These are phyloP conservation scores for Lepilemur septentrionalis DNA, from an alignment of 2,797 vertebrate species.

Conservation along the genomic window DNA sequence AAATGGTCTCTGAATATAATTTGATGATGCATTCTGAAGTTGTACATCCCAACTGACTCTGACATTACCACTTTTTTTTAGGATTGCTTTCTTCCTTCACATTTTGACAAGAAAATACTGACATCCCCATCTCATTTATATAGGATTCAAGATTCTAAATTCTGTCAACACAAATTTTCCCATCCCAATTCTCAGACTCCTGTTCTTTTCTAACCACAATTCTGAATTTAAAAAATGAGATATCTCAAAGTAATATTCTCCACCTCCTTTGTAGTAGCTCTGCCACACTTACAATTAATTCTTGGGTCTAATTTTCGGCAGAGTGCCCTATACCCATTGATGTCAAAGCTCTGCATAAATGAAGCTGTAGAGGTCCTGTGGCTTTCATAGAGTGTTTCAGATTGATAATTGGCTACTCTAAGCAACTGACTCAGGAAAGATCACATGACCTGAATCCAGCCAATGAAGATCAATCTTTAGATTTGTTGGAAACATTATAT, in stretches of 20 bases:
- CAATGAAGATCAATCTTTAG: not conserved
- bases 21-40: not conserved
- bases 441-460: not conserved
- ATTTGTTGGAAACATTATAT: not conserved
- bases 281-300: conserved; percentile 28
- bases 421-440: not conserved
- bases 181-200: not conserved
- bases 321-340: not conserved
- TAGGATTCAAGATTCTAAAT: not conserved
- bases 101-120: not conserved
- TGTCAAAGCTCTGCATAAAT: not conserved
- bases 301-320: not conserved
- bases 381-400: not conserved
- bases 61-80: not conserved
- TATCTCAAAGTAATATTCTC: not conserved
- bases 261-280: not conserved
- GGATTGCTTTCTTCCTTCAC: not conserved
- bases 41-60: not conserved
- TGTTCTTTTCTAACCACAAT: not conserved
- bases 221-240: not conserved
- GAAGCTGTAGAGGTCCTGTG: not conserved
- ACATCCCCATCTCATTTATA: not conserved
- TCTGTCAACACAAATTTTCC: not conserved
- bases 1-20: not conserved
- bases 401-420: not conserved